Percentiles rank a stretch among this genome's conserved stretches.
Evolutionary conservation across 2,888 invertebrate genomes (phyloP).

Genomic region (Baronia brevicornis): DNA sequence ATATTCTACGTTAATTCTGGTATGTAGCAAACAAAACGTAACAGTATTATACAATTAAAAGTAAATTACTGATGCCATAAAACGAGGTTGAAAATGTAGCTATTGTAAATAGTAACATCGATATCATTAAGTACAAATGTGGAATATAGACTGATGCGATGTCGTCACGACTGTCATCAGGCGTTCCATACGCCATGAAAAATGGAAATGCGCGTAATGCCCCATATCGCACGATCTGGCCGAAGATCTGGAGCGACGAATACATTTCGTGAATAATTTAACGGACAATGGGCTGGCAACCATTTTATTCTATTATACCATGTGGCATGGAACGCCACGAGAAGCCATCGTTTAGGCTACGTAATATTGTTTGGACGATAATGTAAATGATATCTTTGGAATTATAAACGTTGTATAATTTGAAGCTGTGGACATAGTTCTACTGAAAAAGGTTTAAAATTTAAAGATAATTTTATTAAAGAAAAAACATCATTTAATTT

Average conservation of each 20-base stretch:
- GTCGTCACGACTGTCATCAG: conserved; percentile 68
- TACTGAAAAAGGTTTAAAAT: too few relatives aligned
- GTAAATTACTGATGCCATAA: not conserved
- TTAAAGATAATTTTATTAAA: too few relatives aligned
- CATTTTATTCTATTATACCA: conserved; percentile 48
- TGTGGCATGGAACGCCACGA: conserved; percentile 33
- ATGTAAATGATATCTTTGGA: conserved; percentile 9
- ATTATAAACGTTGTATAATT: too few relatives aligned
- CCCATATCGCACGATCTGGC: conserved; percentile 61
- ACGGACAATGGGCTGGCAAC: conserved; percentile 63
- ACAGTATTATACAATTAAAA: too few relatives aligned
- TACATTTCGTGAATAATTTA: conserved; percentile 70
- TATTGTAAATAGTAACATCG: conserved; percentile 16
- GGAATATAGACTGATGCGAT: conserved; percentile 17
- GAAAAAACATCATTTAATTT: too few relatives aligned
- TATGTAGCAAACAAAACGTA: too few relatives aligned
- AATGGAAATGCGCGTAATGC: conserved; percentile 58
- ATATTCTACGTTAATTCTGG: too few relatives aligned
- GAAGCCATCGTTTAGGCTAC: conserved; percentile 29
- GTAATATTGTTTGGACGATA: conserved; percentile 13
- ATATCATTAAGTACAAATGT: conserved; percentile 31
- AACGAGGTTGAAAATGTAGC: conserved; percentile 8
- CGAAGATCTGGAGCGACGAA: conserved; percentile 60
- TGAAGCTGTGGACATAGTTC: too few relatives aligned
- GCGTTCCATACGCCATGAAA: conserved; percentile 46